Evolutionary conservation across 2,797 vertebrate genomes (phyloP), one percentile per base, ranked within the genome.

Genomic region (Molossus molossus): DNA sequence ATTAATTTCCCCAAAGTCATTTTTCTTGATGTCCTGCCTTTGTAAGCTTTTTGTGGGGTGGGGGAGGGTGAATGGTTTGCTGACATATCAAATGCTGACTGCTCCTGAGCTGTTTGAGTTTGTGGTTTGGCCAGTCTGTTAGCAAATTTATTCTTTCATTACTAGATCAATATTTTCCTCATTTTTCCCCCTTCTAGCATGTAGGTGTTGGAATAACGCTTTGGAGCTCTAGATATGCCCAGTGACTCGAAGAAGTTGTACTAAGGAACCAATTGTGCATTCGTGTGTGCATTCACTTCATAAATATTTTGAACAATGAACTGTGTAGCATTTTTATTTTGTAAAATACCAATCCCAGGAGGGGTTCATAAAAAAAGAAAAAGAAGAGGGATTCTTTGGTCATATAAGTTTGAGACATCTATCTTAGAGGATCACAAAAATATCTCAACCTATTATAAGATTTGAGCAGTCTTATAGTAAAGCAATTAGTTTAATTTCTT

Each of bases 11-110:
- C 25, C 65, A 85, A 81, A 87, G 53, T 82, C 48, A 57, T 90
- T 96, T 97, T 87, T 83, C 96, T 96, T 90, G 9, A 90, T 79
- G 82, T 84, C 23, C 37, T 84, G 81, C 80, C 73, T 86, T 79
- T 84, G 20, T 81, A 70, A 92, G 70, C 13, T 77, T 76, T 70
- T 3, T 53, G 23, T 15, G 3, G 50, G 21, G 6, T 45, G 14
- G 8, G 25, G 29, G 20, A 87, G n/a, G 58, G 20, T 64, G 50
- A 62, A 40, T 55, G 50, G 80, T 48, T 69, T 83, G 53, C 70
- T 92, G 79, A 87, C 21, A 29, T 53, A 25, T 57, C 53, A 76
- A 67, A 48, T 77, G 50, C 40, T 64, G 40, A 82, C 13, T 89
- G 53, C 48, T 57, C 14, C 9, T 62, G 65, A 75, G 55, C 33